Conservation (phyloP, 2,888 invertebrate species). For the Drosophila anomalipes region DNA sequence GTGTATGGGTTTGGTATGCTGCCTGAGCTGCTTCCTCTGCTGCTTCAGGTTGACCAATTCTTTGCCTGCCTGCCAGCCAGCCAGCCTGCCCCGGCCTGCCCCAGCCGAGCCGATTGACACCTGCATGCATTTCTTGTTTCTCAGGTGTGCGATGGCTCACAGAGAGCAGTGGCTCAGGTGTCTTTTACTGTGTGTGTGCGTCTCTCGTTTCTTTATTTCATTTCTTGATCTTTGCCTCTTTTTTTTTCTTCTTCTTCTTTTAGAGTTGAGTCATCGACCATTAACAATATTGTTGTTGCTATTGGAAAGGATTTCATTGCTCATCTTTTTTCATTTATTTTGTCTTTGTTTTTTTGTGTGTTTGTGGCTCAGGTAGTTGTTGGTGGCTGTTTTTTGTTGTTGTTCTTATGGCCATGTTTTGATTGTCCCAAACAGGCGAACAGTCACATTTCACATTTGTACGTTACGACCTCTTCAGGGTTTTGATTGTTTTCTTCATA, state of each 20-base stretch:
- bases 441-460: constrained; percentile 31
- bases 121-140: constrained; percentile 82
- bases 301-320: constrained; percentile 79
- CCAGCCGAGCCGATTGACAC: constrained; percentile 72
- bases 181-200: constrained; percentile 37
- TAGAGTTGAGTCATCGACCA: constrained; percentile 74
- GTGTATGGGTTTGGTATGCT: constrained; percentile 38
- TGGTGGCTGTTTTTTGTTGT: constrained; percentile 24
- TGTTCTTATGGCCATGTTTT: constrained; percentile 54
- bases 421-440: constrained; percentile 50
- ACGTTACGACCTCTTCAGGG: constrained; percentile 21
- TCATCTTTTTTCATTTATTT: constrained; percentile 40
- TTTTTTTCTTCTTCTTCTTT: constrained; percentile 18
- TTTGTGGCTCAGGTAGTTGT: constrained; percentile 54
- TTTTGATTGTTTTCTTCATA: neutral
- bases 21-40: constrained; percentile 41
- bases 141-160: constrained; percentile 71
- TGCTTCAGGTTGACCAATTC: constrained; percentile 61
- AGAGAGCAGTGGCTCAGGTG: constrained; percentile 63
- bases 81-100: constrained; percentile 8
- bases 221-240: constrained; percentile 69
- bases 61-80: constrained; percentile 54
- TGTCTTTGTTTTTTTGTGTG: neutral
- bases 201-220: constrained; percentile 73
- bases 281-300: constrained; percentile 66